Conservation (phyloP, 2,113 vertebrate genomes). For the Oceanites oceanicus region DNA sequence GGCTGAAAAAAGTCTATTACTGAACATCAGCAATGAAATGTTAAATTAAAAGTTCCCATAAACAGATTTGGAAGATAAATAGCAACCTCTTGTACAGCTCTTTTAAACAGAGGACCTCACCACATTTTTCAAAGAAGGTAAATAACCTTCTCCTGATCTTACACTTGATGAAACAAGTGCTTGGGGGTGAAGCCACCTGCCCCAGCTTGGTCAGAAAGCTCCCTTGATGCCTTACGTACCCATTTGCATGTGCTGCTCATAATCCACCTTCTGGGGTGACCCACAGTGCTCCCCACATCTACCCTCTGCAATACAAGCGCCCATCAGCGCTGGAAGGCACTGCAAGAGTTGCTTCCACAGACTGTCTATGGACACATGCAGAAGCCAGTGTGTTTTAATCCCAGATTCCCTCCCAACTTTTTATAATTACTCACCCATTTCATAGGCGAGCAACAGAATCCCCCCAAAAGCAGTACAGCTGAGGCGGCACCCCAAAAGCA, state of each 20-base stretch:
- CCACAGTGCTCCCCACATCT: not conserved
- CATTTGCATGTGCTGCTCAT: not conserved
- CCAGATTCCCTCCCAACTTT: not conserved
- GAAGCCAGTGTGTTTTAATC: not conserved
- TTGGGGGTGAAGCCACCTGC: not conserved
- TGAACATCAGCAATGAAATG: constrained; percentile 19
- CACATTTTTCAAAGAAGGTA: not conserved
- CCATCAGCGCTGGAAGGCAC: not conserved
- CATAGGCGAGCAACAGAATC: not conserved
- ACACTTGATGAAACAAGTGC: not conserved
- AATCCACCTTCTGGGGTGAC: not conserved
- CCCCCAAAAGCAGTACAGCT: not conserved
- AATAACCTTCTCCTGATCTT: not conserved
- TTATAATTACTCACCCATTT: not conserved
- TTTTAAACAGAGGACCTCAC: not conserved
- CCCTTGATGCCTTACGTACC: accelerated
- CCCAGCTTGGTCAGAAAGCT: not conserved
- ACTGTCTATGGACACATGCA: accelerated
- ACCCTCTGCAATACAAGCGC: not conserved
- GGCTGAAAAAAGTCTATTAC: constrained; percentile 12
- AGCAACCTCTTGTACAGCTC: not conserved
- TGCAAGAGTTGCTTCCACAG: not conserved
- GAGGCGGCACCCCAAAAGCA: accelerated
- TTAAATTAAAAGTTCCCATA: constrained; percentile 46
- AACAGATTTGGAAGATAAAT: not conserved